A percentile compares a stretch with the other conserved stretches of the same genome.
These are phyloP conservation scores for Atrina japonica DNA, from an alignment of 2,888 invertebrate genomes.

Conservation along the genomic window DNA sequence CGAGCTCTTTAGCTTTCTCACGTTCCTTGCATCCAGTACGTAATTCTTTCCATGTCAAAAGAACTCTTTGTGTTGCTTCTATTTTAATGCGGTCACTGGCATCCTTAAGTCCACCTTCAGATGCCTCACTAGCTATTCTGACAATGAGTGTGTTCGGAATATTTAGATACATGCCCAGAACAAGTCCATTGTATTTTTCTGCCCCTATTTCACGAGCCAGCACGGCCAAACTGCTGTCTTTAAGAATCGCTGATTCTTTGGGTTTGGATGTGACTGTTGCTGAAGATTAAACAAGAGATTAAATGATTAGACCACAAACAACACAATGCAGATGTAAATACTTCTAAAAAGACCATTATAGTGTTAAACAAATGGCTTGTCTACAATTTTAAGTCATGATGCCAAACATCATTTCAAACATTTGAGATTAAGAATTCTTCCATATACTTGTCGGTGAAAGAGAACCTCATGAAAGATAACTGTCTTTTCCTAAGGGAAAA, in stretches of 20 bases:
- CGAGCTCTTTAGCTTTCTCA: slow-evolving; percentile 67
- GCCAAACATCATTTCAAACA: too few relatives aligned
- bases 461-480: too few relatives aligned
- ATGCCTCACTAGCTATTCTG: slow-evolving; percentile 53
- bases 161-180: slow-evolving; percentile 67
- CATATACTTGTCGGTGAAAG: too few relatives aligned
- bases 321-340: too few relatives aligned
- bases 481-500: too few relatives aligned
- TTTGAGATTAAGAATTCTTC: too few relatives aligned
- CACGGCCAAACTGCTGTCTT: slow-evolving; percentile 59
- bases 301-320: neutral
- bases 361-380: too few relatives aligned
- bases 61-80: slow-evolving; percentile 58
- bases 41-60: slow-evolving; percentile 56
- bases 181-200: slow-evolving; percentile 58
- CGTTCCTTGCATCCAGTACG: slow-evolving; percentile 62
- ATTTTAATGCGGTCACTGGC: slow-evolving; percentile 48
- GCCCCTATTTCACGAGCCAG: slow-evolving; percentile 61
- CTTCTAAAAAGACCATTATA: too few relatives aligned
- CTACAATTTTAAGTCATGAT: too few relatives aligned
- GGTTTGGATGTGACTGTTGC: slow-evolving; percentile 46
- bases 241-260: slow-evolving; percentile 62
- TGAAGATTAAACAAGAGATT: slow-evolving; percentile 35
- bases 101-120: slow-evolving; percentile 44
- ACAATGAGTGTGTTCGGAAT: slow-evolving; percentile 69